These are phyloP conservation scores for Notiomystis cincta DNA, from an alignment of 2,113 vertebrate species.

Conservation along the genomic window DNA sequence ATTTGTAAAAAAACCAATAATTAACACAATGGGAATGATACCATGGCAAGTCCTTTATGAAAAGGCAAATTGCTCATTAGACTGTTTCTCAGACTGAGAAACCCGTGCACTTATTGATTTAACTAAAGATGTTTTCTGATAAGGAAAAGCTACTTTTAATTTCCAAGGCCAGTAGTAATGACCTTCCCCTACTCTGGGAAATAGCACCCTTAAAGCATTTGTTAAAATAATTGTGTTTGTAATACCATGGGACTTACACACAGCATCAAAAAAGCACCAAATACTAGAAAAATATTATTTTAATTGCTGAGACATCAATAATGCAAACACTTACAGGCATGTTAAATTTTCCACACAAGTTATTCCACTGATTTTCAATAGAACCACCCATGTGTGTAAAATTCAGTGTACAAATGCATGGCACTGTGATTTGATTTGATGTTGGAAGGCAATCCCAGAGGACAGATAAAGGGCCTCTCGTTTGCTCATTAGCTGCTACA, in stretches of 20 bases:
- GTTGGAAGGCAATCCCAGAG: background rate
- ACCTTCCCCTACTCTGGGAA: background rate
- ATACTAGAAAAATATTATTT: background rate
- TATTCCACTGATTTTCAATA: conserved; percentile 6
- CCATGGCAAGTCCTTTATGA: background rate
- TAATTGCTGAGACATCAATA: conserved; percentile 25
- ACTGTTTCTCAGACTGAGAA: background rate
- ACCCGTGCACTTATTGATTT: fast-evolving
- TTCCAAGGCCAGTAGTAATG: background rate
- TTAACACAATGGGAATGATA: background rate
- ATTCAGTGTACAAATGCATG: background rate
- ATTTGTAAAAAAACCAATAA: background rate
- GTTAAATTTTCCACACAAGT: conserved; percentile 4
- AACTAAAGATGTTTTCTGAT: background rate
- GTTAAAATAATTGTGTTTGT: background rate
- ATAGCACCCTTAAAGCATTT: background rate
- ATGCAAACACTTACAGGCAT: background rate
- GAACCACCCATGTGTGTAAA: background rate
- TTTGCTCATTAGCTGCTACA: background rate
- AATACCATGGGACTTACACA: fast-evolving
- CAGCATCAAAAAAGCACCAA: background rate
- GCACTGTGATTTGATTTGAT: background rate
- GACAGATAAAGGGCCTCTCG: background rate
- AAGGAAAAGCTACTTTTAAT: background rate
- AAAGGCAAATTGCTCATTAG: background rate